Base-by-base conservation (phyloP, 2,797 vertebrate species). In the Acipenser transmontanus region DNA sequence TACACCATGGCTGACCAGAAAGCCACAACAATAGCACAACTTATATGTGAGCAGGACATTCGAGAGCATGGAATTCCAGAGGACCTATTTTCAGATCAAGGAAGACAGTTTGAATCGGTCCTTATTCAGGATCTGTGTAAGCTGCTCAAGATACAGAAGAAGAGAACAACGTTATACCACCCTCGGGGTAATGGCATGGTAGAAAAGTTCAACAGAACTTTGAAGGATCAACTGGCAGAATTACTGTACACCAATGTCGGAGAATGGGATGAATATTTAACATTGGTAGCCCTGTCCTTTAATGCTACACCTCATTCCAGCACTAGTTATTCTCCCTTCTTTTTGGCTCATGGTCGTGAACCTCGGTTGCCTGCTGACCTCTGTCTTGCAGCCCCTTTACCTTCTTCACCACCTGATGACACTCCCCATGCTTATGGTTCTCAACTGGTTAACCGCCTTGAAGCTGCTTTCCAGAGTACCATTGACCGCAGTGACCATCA, bases 181-280 rank as follows among this genome's bases (percentile, higher is more conserved):
- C 66, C 56, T 1, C 1, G 34, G 20, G 66, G 49, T 49, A 65
- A 71, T 52, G 57, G 70, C 12, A 64, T 67, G 69, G 62, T 70
- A 1, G 62, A 64, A 4, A 50, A 59, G 49, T 64, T 70, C 47
- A 62, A 73, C 13, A 59, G 34, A 4, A 68, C 51, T 20, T 10
- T 65, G 47, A 61, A 54, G 57, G 62, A 49, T 20, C 66, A 65
- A 14, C 56, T 65, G n/a, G 68, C 61, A 14, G 63, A 63, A 47
- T 52, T 62, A 10, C 54, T 66, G 60, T 47, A 65, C 50, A 7
- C 47, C 0, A 6, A 59, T 59, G 60, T 60, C 1, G 48, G 65
- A 59, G 69, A 67, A 67, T 67, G 69, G 52, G 69, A 64, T 13
- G 61, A 61, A 8, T 67, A 64, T 65, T 11, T 70, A 13, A 13